Percentiles rank a stretch among this genome's conserved stretches.
phyloP scores from a whole-genome alignment of 2,888 invertebrate genomes.

The Trissonchulus sp. region DNA sequence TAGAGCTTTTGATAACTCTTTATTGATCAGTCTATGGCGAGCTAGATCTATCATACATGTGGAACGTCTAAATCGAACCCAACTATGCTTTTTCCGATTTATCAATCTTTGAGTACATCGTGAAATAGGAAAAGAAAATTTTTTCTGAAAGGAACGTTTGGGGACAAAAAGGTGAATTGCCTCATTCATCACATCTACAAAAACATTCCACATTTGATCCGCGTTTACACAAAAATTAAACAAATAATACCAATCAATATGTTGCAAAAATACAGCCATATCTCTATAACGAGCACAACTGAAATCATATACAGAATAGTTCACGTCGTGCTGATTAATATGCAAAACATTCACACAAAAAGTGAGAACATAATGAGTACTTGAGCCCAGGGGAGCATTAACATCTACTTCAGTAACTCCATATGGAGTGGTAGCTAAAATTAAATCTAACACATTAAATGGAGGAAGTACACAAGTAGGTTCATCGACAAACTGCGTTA shows the following conservation, averaged over 20 bases:
- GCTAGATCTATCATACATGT: neutral
- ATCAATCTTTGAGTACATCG: neutral
- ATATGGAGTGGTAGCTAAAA: neutral
- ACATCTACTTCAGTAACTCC: neutral
- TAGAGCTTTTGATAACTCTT: neutral
- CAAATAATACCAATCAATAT: conserved; percentile 22
- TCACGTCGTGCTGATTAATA: neutral
- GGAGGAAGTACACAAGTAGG: neutral
- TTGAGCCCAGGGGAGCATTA: neutral
- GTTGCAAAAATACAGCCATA: conserved; percentile 9
- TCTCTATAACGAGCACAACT: neutral
- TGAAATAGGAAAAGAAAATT: neutral
- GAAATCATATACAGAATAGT: neutral
- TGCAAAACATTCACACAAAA: neutral
- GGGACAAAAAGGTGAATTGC: conserved; percentile 26
- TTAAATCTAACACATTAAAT: neutral
- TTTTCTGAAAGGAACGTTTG: neutral
- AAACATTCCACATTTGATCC: conserved; percentile 21
- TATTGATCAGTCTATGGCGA: neutral
- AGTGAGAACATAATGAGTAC: neutral
- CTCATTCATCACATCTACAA: conserved; percentile 7
- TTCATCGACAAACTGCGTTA: neutral
- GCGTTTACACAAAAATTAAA: conserved; percentile 15
- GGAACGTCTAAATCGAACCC: neutral
- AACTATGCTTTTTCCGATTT: neutral